Base-by-base conservation (phyloP, 2,888 invertebrate species). In the Napeogenes sylphis region DNA sequence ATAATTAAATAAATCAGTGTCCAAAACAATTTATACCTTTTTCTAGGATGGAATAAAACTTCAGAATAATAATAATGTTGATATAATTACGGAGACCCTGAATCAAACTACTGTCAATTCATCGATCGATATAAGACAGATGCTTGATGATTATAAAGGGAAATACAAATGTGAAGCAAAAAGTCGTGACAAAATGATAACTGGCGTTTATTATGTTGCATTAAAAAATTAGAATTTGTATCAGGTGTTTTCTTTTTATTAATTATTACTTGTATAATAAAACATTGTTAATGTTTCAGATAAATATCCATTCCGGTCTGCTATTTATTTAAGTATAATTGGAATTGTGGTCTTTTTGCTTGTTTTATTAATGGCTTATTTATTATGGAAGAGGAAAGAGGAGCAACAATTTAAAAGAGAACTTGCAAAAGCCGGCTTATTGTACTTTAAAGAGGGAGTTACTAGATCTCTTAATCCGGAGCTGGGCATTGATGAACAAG, bases 401-500 rank as follows among this genome's bases (percentile, higher is more conserved):
- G 92, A 93, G 54, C 86, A 94, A 88, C 87, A 87, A 78, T 89
- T 94, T 67, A 90, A 93, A 62, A 92, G 93, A 68, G 93, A 94
- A 82, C 75, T 97, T 71, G 91, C 94, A 76, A 89, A 94, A 71
- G 93, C 96, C 69, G 94, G 97, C 59, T 83, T 96, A 56, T 91
- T 93, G 55, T 81, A 89, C 67, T 97, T 97, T 77, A 95, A 94
- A 72, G 93, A 95, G 74, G 97, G 97, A 3, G 94, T 94, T 5
- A 85, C 95, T 0, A 95, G 94, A 66, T 94, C 94, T 62, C 90
- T 98, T 30, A 98, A 98, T 86, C 97, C 97, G 0, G 96, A 97
- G 2, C 81, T 98, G 55, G 96, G 96, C 0, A 92, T 98, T 2
- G 96, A 97, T 68, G 98, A 98, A 76, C 99, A 99, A 88, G 97